A percentile compares a stretch with the other conserved stretches of the same genome.
Conservation (phyloP, 2,888 invertebrate species). For the Clepsis dumicolana region DNA sequence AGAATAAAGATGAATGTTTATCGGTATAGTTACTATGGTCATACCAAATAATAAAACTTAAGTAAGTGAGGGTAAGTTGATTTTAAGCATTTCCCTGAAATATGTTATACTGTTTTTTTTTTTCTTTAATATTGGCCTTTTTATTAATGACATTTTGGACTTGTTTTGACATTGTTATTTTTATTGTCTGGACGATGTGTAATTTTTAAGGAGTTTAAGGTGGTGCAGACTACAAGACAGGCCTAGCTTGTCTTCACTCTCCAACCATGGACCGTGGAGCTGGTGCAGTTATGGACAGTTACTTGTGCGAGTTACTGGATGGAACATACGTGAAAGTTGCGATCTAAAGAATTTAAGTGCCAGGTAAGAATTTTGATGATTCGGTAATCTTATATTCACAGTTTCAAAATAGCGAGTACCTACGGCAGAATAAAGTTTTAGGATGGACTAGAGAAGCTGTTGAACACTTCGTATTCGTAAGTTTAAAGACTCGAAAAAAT, state of each 20-base stretch:
- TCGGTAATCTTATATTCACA: neutral
- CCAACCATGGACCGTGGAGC: too few relatives aligned
- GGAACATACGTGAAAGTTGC: neutral
- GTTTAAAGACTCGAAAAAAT: neutral
- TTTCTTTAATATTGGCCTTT: neutral
- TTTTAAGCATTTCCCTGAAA: neutral
- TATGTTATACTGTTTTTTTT: conserved; percentile 3
- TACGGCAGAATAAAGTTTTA: neutral
- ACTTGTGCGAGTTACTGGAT: neutral
- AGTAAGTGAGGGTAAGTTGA: conserved; percentile 14
- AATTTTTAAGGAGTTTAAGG: conserved; percentile 37
- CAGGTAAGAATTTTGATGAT: conserved; percentile 32
- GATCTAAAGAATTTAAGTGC: neutral
- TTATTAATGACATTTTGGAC: neutral
- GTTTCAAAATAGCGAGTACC: neutral
- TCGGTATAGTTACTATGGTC: neutral
- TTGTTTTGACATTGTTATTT: neutral
- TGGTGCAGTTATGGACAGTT: neutral
- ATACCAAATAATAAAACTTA: neutral
- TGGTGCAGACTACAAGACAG: neutral
- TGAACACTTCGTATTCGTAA: neutral
- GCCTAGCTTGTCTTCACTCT: neutral
- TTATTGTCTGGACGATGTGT: conserved; percentile 26
- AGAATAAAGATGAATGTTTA: too few relatives aligned
- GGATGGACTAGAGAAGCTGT: neutral